Percentiles rank a stretch among this genome's conserved stretches.
These are phyloP conservation scores for Bergia puertoricense DNA, from an alignment of 92 coral and sea anemone species.

Conservation along the genomic window DNA sequence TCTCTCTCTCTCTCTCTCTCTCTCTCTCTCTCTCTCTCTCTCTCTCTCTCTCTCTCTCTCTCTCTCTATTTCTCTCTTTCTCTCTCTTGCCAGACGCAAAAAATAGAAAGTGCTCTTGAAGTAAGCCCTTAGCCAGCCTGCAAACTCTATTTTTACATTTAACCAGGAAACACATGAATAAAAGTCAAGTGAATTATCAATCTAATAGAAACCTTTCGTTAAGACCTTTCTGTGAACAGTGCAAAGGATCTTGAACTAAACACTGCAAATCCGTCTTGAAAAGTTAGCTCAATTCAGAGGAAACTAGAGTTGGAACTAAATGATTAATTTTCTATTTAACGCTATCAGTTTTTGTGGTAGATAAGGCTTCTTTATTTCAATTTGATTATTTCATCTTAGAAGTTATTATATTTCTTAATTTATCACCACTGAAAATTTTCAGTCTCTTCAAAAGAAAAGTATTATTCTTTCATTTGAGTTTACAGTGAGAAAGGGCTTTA, in stretches of 20 bases:
- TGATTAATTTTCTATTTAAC: background rate
- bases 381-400: too few species aligned
- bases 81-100: too few species aligned
- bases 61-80: too few species aligned
- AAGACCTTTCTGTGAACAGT: background rate
- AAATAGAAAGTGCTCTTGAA: too few species aligned
- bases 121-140: too few species aligned
- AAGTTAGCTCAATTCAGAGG: background rate
- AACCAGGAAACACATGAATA: background rate
- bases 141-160: background rate
- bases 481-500: background rate
- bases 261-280: constrained; percentile 2
- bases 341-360: background rate
- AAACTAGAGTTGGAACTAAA: background rate
- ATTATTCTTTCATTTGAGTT: background rate
- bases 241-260: background rate
- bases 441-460: too few species aligned
- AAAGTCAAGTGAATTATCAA: constrained; percentile 25
- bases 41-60: too few species aligned
- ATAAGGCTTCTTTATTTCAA: too few species aligned
- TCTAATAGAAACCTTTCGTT: background rate
- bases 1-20: too few species aligned
- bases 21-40: too few species aligned
- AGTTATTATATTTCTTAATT: too few species aligned
- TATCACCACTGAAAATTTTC: too few species aligned